Conservation (phyloP, 2,888 invertebrate genomes). For the Pseudeuparius sepicola region DNA sequence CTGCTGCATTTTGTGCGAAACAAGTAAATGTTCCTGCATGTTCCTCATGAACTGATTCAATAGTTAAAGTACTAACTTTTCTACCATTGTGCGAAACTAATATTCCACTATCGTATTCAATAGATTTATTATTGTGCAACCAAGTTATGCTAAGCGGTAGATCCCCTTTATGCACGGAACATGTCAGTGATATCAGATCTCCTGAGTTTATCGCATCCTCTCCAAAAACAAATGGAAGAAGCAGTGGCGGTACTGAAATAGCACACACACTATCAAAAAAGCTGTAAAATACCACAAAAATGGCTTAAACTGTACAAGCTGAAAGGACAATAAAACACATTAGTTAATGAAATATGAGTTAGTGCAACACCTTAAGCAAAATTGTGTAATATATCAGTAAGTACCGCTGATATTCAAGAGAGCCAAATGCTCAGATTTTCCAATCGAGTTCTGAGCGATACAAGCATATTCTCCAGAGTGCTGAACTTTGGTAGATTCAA, state of each 20-base stretch:
- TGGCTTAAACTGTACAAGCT: too few species aligned
- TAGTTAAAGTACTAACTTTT: constrained; percentile 48
- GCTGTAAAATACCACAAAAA: too few species aligned
- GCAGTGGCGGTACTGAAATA: constrained; percentile 41
- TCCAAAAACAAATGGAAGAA: constrained; percentile 47
- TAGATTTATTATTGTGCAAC: constrained; percentile 45
- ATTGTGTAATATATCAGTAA: too few species aligned
- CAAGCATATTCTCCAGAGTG: constrained; percentile 46
- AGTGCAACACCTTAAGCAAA: too few species aligned
- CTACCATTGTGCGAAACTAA: constrained; percentile 38
- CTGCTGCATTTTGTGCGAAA: constrained; percentile 59
- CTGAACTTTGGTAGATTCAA: constrained; percentile 41
- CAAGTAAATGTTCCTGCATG: constrained; percentile 72
- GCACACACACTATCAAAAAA: not conserved
- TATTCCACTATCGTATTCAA: constrained; percentile 34
- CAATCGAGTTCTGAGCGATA: constrained; percentile 61
- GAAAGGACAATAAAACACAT: too few species aligned
- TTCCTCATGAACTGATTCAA: constrained; percentile 50
- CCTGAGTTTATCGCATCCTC: constrained; percentile 53
- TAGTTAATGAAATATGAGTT: too few species aligned
- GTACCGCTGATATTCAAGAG: constrained; percentile 59
- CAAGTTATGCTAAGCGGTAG: constrained; percentile 54
- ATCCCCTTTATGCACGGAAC: constrained; percentile 63
- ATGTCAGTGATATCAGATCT: constrained; percentile 58
- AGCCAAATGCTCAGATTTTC: constrained; percentile 50